Evolutionary conservation across 2,113 vertebrate species (phyloP).

Genomic region (Rafetus swinhoei): DNA sequence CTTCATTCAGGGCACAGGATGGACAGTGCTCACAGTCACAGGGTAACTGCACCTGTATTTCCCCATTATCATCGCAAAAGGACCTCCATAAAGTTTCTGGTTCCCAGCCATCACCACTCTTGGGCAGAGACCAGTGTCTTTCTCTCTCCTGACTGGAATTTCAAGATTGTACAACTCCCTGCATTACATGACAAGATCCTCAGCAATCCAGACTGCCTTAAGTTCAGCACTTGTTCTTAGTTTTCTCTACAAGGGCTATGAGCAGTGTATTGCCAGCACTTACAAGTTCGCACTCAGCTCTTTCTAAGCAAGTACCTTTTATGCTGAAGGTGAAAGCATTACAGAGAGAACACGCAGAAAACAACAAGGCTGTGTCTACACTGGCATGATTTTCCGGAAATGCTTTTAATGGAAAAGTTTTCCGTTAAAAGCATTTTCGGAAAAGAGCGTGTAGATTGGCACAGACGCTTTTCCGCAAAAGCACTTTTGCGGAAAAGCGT

Average conservation of each 20-base stretch:
- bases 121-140: too few species aligned
- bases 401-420: too few species aligned
- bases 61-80: too few species aligned
- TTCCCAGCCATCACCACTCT: neutral
- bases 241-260: neutral
- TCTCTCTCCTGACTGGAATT: neutral
- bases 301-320: neutral
- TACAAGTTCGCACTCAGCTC: neutral
- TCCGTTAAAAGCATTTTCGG: too few species aligned
- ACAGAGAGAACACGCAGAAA: neutral
- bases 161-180: neutral
- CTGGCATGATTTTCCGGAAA: too few species aligned
- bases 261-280: neutral
- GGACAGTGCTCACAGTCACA: neutral
- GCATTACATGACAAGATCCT: neutral
- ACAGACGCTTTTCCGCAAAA: too few species aligned
- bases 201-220: neutral
- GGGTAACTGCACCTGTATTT: neutral
- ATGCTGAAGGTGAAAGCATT: neutral
- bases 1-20: neutral
- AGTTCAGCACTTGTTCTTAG: neutral
- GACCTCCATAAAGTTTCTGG: neutral
- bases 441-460: too few species aligned
- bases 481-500: too few species aligned
- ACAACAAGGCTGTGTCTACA: too few species aligned